Conservation (phyloP, 2,113 vertebrate species). For the Accipiter virgatus region DNA sequence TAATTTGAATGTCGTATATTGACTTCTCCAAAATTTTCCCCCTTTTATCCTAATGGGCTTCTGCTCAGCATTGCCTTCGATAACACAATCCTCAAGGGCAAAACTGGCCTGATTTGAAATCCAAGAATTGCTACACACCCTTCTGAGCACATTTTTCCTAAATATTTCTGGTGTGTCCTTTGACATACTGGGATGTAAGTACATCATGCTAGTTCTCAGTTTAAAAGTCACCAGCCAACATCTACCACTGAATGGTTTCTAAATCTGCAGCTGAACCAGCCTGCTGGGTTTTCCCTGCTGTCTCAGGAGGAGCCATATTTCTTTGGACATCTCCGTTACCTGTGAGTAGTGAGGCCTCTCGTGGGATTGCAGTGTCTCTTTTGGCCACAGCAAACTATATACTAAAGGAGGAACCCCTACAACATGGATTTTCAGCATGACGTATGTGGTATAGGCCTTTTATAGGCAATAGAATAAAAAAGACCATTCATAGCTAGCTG, state of each 20-base stretch:
- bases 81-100: neutral
- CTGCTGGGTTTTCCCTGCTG: neutral
- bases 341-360: neutral
- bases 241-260: neutral
- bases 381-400: neutral
- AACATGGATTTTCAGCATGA: neutral
- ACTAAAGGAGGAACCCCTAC: neutral
- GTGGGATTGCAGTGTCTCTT: accelerated
- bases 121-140: neutral
- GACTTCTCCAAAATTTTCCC: neutral
- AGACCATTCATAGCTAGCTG: neutral
- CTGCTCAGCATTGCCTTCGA: neutral
- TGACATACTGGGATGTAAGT: neutral
- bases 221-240: neutral
- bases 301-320: neutral
- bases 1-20: neutral
- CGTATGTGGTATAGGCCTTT: accelerated
- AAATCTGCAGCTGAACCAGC: neutral
- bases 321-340: neutral
- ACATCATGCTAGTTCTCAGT: neutral
- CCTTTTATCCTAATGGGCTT: neutral
- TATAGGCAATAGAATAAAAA: neutral
- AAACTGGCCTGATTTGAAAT: neutral
- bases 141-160: neutral
- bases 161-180: accelerated